Evolutionary conservation across 2,888 invertebrate species (phyloP).

Genomic region (Latheticus oryzae): DNA sequence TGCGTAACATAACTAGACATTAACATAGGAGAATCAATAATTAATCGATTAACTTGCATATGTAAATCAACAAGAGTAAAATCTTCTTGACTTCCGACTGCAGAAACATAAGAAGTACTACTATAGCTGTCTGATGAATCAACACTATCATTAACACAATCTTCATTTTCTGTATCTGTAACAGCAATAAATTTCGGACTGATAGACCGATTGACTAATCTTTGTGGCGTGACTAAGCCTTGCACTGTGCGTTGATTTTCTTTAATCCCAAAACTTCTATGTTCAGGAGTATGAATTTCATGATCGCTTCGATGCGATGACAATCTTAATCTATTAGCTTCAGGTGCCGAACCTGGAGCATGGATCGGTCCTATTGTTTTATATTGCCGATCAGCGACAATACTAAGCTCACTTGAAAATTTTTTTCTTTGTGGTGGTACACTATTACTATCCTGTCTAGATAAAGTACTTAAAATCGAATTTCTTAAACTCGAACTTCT

Average conservation of each 20-base stretch:
- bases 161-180: conserved; percentile 31
- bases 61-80: conserved; percentile 92
- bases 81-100: conserved; percentile 93
- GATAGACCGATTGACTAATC: conserved; percentile 55
- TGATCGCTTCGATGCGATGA: conserved; percentile 72
- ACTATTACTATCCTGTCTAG: conserved; percentile 59
- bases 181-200: conserved; percentile 46
- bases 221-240: conserved; percentile 62
- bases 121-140: conserved; percentile 84
- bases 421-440: conserved; percentile 65
- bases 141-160: conserved; percentile 47
- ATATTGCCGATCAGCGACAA: conserved; percentile 64
- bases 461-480: conserved; percentile 70
- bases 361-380: conserved; percentile 48
- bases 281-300: conserved; percentile 73
- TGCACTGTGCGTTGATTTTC: conserved; percentile 56
- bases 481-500: conserved; percentile 77
- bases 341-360: conserved; percentile 59
- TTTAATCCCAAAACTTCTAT: conserved; percentile 66
- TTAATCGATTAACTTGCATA: conserved; percentile 87
- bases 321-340: conserved; percentile 59
- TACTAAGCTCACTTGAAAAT: conserved; percentile 71
- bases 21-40: conserved; percentile 91
- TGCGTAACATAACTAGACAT: conserved; percentile 96
- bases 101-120: conserved; percentile 88